A percentile compares a stretch with the other conserved stretches of the same genome.
Evolutionary conservation across 2,888 invertebrate species (phyloP).

Genomic region (Pyrocoelia pectoralis): DNA sequence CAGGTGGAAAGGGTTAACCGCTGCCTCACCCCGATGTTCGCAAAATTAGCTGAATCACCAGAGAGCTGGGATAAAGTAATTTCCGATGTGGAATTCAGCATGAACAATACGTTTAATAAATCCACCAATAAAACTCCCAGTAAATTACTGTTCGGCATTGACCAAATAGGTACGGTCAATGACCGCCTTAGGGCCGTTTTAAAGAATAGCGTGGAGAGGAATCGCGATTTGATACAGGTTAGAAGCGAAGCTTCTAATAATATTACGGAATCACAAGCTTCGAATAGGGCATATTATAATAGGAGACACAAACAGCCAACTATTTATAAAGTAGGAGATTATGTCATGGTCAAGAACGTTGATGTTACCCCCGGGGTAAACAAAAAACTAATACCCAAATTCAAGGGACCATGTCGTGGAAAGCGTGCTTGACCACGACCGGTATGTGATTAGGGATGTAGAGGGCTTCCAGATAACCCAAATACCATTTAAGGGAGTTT

Average conservation of each 20-base stretch:
- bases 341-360: slow-evolving; percentile 39
- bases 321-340: slow-evolving; percentile 39
- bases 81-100: background rate
- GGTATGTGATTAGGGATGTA: background rate
- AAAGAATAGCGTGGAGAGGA: background rate
- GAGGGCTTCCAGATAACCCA: too few species aligned
- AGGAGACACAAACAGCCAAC: background rate
- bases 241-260: too few species aligned
- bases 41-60: background rate
- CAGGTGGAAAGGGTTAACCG: slow-evolving; percentile 44
- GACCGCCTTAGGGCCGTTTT: too few species aligned
- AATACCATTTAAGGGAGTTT: too few species aligned
- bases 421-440: background rate
- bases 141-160: background rate
- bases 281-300: background rate
- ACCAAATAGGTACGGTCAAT: background rate
- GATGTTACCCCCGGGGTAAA: slow-evolving; percentile 39
- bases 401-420: slow-evolving; percentile 28
- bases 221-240: too few species aligned
- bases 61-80: background rate
- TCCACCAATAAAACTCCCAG: background rate
- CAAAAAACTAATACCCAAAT: slow-evolving; percentile 42
- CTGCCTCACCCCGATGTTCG: background rate
- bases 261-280: background rate
- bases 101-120: background rate